Conservation (phyloP, 92 coral and sea anemone genomes). For the Siderastrea radians region DNA sequence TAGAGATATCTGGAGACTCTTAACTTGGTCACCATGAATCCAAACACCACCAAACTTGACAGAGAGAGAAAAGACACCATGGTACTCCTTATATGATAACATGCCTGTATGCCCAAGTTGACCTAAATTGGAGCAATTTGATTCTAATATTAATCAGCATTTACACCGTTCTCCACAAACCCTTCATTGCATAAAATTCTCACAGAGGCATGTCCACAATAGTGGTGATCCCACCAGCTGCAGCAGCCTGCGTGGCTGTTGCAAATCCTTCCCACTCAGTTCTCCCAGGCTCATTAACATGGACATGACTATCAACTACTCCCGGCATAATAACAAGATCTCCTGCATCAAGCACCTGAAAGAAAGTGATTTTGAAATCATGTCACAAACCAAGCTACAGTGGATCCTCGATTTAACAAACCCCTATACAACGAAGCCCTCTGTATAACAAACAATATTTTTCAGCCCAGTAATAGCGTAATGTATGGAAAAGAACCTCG, state of each 20-base stretch:
- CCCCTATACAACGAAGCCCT: neutral
- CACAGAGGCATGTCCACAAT: constrained; percentile 90
- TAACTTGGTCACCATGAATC: neutral
- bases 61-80: too few species aligned
- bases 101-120: too few species aligned
- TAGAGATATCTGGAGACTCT: neutral
- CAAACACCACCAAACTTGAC: neutral
- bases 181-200: constrained; percentile 14
- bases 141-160: too few species aligned
- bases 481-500: too few species aligned
- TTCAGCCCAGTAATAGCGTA: too few species aligned
- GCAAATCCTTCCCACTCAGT: constrained; percentile 90
- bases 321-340: constrained; percentile 86
- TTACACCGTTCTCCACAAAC: too few species aligned
- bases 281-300: constrained; percentile 86
- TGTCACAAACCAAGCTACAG: too few species aligned
- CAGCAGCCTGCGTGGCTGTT: constrained; percentile 89
- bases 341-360: constrained; percentile 79
- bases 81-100: too few species aligned
- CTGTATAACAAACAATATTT: too few species aligned
- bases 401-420: neutral
- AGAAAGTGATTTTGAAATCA: too few species aligned
- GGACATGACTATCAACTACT: constrained; percentile 88
- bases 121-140: too few species aligned
- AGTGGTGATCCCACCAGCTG: constrained; percentile 87